Evolutionary conservation across 2,113 vertebrate species (phyloP).

Genomic region (Aegotheles bennettii): DNA sequence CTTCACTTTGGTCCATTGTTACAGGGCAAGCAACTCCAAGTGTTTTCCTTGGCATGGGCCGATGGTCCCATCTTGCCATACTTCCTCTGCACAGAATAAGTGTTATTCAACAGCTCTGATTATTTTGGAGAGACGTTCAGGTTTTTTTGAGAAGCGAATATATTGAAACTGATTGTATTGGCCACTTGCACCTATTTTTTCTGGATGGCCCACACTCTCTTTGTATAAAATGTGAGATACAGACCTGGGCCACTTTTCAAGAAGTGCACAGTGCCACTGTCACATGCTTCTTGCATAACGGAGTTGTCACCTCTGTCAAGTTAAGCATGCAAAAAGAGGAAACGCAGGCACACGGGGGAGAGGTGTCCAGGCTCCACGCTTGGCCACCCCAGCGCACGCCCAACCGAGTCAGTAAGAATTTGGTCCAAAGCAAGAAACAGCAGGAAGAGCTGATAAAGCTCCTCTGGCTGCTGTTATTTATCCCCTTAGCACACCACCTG

Average conservation of each 20-base stretch:
- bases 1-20: constrained; percentile 44
- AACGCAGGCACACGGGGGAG: not conserved
- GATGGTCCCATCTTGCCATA: not conserved
- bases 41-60: constrained; percentile 69
- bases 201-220: constrained; percentile 47
- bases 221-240: constrained; percentile 18
- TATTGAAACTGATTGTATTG: constrained; percentile 52
- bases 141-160: constrained; percentile 43
- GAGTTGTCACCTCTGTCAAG: constrained; percentile 4
- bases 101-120: constrained; percentile 67
- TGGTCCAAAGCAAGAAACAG: constrained; percentile 27
- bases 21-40: constrained; percentile 6
- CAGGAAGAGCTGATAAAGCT: constrained; percentile 35
- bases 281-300: not conserved
- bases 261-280: not conserved
- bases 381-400: not conserved
- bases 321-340: not conserved
- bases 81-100: constrained; percentile 63
- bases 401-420: constrained; percentile 2
- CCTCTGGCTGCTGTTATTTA: not conserved
- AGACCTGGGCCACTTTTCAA: not conserved
- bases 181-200: constrained; percentile 54
- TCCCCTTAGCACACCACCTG: not conserved
- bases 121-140: constrained; percentile 62
- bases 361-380: not conserved